Evolutionary conservation across 2,888 invertebrate species (phyloP), one percentile per base, ranked within the genome.

Genomic region (Emmelina monodactyla): DNA sequence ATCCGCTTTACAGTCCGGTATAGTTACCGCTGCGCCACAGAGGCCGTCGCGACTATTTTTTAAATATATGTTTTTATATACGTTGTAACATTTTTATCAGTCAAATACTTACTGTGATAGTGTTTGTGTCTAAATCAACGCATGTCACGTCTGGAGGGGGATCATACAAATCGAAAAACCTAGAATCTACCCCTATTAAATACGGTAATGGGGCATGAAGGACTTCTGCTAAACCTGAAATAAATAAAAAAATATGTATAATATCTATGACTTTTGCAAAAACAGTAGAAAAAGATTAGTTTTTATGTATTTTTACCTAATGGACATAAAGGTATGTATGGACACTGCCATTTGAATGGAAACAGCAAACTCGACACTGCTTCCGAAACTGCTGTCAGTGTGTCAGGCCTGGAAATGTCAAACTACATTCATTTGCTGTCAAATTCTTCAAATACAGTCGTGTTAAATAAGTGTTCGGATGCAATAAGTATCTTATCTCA

Each of bases 271-370:
- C n/a, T n/a, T n/a, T n/a, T n/a, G n/a, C n/a, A n/a, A n/a, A n/a
- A n/a, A n/a, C n/a, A n/a, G n/a, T n/a, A n/a, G n/a, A n/a, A n/a
- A n/a, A n/a, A n/a, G n/a, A n/a, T n/a, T n/a, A n/a, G 9, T 33
- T 25, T 1, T 3, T 33, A 44, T 19, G 19, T 19, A 19, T 12
- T n/a, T 67, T 66, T 64, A 84, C 92, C 92, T 62, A 99, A 82
- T 9, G 99, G 99, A 80, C 99, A 99, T 35, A 99, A 82, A 2
- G 99, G 99, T 76, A 99, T 97, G 69, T 99, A 99, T 0, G 99
- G 98, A 62, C 98, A 99, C 70, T 98, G 97, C 99, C 99, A 99
- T 69, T 97, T 97, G 70, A 99, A 97, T 1, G 99, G 99, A 67
- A 99, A 99, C 50, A 98, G 84, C 53, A 99, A 83, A 63, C 92